phyloP scores from a whole-genome alignment of 2,113 vertebrate genomes.

The Crotalus viridis region DNA sequence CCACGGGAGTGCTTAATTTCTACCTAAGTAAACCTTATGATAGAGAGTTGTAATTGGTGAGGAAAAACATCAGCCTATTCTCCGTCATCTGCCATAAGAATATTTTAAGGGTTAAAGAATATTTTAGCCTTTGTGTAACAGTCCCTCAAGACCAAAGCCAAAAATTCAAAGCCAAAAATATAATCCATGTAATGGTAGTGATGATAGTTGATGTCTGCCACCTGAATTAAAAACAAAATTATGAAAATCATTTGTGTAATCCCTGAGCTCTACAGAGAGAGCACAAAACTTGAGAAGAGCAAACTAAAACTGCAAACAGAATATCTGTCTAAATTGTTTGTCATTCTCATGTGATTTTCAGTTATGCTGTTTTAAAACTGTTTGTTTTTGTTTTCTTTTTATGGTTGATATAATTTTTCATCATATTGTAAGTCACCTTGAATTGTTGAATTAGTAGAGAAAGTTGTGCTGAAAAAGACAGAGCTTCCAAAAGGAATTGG shows the following conservation, averaged over 20 bases:
- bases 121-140: neutral
- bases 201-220: neutral
- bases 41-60: neutral
- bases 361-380: neutral
- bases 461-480: neutral
- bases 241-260: neutral
- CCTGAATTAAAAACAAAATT: neutral
- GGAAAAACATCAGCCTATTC: neutral
- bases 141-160: neutral
- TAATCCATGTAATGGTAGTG: neutral
- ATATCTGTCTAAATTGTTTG: neutral
- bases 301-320: neutral
- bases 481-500: neutral
- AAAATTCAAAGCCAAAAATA: neutral
- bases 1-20: neutral
- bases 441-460: neutral
- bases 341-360: neutral
- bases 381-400: neutral
- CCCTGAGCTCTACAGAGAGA: neutral
- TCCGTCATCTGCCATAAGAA: neutral
- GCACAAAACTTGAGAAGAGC: neutral
- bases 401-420: neutral
- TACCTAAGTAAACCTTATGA: neutral
- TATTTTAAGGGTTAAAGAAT: neutral
- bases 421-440: neutral